Evolutionary conservation across 2,888 invertebrate species (phyloP).

Genomic region (Nebria brevicollis): DNA sequence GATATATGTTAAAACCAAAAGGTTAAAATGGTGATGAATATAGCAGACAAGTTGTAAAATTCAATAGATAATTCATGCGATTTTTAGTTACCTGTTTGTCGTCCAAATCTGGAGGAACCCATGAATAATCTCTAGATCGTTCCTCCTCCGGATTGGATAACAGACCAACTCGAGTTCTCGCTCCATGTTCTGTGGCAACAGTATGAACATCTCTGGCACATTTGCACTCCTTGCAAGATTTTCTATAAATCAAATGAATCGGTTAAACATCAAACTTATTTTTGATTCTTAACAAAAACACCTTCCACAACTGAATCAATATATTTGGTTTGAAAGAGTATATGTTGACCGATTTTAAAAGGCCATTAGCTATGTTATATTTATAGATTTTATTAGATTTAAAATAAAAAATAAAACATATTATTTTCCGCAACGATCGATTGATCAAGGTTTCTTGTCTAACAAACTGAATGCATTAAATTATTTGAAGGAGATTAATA

Average conservation of each 20-base stretch:
- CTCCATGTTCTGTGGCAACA: conserved; percentile 66
- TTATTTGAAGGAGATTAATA: too few relatives aligned
- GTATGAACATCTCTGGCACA: conserved; percentile 92
- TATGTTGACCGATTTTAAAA: not conserved
- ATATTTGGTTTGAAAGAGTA: not conserved
- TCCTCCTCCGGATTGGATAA: conserved; percentile 68
- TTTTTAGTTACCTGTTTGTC: conserved; percentile 34
- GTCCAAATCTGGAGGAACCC: conserved; percentile 60
- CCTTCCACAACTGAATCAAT: not conserved
- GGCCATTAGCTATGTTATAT: not conserved
- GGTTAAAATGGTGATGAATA: too few relatives aligned
- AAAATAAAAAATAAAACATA: not conserved
- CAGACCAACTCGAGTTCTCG: conserved; percentile 58
- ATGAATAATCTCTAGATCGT: conserved; percentile 60
- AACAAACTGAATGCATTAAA: too few relatives aligned
- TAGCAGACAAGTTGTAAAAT: too few relatives aligned
- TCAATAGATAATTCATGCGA: too few relatives aligned
- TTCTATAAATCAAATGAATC: conserved; percentile 71
- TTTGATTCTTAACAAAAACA: not conserved
- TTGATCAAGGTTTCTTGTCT: too few relatives aligned
- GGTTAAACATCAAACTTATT: not conserved
- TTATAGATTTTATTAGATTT: not conserved
- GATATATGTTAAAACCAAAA: too few relatives aligned
- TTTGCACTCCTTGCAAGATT: conserved; percentile 92
- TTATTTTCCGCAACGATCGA: not conserved